Evolutionary conservation across 2,797 vertebrate genomes (phyloP).

Genomic region (Lacerta viridis): DNA sequence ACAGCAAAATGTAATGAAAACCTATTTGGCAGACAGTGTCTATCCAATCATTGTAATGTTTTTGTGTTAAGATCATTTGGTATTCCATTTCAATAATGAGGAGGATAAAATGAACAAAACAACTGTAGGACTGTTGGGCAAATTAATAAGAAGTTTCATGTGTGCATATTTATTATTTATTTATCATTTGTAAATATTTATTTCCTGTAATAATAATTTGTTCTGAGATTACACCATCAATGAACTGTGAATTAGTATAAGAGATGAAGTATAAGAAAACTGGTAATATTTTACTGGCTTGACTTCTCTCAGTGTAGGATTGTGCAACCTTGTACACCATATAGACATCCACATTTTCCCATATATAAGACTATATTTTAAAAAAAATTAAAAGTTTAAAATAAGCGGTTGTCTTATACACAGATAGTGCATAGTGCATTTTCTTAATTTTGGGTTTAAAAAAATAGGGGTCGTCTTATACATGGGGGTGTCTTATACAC

Average conservation of each 20-base stretch:
- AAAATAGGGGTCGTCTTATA: too few species aligned
- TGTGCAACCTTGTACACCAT: background rate
- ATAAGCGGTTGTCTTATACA: too few species aligned
- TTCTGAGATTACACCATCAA: background rate
- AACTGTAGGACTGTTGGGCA: background rate
- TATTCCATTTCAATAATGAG: constrained; percentile 15
- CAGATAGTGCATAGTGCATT: too few species aligned
- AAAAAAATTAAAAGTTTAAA: too few species aligned
- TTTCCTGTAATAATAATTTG: background rate
- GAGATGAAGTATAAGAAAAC: background rate
- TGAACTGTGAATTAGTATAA: background rate
- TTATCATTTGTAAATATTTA: background rate
- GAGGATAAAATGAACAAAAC: constrained; percentile 1
- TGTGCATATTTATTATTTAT: background rate
- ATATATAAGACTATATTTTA: too few species aligned
- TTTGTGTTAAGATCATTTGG: constrained; percentile 17
- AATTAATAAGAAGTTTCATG: background rate
- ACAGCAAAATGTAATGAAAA: constrained; percentile 33
- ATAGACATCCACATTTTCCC: background rate
- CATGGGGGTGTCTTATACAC: too few species aligned
- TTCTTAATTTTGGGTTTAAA: too few species aligned
- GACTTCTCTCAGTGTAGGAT: background rate
- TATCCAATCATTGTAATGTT: constrained; percentile 19
- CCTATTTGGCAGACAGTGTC: background rate
- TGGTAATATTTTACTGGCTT: background rate